phyloP scores from a whole-genome alignment of 1,140 invertebrate species.

The Metaphire vulgaris region DNA sequence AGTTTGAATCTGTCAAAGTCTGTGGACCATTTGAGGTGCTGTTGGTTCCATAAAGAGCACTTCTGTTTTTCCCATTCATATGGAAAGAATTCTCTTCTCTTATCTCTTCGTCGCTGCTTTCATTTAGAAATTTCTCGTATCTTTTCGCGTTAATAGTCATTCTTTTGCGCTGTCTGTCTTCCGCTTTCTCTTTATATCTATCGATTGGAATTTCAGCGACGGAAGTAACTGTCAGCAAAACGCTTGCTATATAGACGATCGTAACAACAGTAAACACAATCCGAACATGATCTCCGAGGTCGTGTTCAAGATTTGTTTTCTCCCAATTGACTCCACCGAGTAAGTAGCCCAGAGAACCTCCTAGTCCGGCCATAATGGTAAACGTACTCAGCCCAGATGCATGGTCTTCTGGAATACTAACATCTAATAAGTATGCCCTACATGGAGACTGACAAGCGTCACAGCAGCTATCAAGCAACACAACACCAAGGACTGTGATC shows the following conservation, averaged over 20 bases:
- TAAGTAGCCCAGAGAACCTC: constrained; percentile 85
- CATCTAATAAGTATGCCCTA: constrained; percentile 83
- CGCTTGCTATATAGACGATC: constrained; percentile 74
- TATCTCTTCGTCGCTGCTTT: constrained; percentile 31
- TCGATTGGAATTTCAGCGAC: constrained; percentile 73
- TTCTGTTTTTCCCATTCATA: constrained; percentile 26
- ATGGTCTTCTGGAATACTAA: constrained; percentile 87
- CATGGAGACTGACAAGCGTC: constrained; percentile 92
- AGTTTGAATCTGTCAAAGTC: background rate
- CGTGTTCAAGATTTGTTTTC: constrained; percentile 63
- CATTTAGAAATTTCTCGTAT: constrained; percentile 46
- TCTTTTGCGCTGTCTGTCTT: constrained; percentile 17
- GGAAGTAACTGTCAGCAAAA: constrained; percentile 71
- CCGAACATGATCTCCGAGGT: constrained; percentile 75
- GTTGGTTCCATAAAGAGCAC: background rate
- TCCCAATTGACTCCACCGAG: constrained; percentile 92
- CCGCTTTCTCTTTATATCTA: constrained; percentile 15
- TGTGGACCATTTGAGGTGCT: background rate
- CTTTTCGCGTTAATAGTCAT: constrained; percentile 47
- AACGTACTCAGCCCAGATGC: constrained; percentile 86
- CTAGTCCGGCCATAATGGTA: constrained; percentile 90
- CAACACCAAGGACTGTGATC: constrained; percentile 86
- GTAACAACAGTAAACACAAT: constrained; percentile 83
- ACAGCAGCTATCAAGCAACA: constrained; percentile 87
- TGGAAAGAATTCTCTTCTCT: too few relatives aligned